These are phyloP conservation scores for Iphiclides podalirius DNA, from an alignment of 2,888 invertebrate genomes.

Conservation along the genomic window DNA sequence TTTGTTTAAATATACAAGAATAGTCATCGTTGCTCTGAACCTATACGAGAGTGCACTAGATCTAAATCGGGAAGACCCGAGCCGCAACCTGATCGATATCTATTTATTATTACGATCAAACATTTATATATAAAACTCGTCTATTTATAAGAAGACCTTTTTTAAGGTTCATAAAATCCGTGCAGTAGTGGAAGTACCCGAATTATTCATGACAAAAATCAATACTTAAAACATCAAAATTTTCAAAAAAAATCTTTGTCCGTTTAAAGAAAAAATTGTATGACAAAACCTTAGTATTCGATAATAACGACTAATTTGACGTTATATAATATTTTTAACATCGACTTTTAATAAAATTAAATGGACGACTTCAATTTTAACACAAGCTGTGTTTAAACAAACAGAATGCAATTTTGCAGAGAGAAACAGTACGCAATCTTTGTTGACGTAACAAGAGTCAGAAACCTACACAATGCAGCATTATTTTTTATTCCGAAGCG, in stretches of 20 bases:
- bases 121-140: slow-evolving; percentile 4
- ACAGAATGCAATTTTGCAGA: not conserved
- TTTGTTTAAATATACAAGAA: slow-evolving; percentile 10
- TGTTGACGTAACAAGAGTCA: slow-evolving; percentile 16
- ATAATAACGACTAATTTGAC: no score
- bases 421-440: slow-evolving; percentile 5
- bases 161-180: not conserved
- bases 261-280: no score
- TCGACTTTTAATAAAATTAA: no score
- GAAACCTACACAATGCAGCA: slow-evolving; percentile 19
- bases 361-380: no score
- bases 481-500: slow-evolving; percentile 30
- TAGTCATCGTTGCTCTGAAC: slow-evolving; percentile 11
- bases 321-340: no score
- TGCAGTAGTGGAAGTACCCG: no score
- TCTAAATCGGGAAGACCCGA: slow-evolving; percentile 30
- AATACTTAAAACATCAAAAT: no score
- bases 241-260: no score
- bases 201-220: no score
- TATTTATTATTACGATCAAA: slow-evolving; percentile 31
- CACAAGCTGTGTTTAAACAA: no score
- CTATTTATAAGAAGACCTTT: slow-evolving; percentile 8
- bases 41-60: slow-evolving; percentile 20
- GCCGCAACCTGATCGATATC: slow-evolving; percentile 30
- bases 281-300: no score